Base-by-base conservation (phyloP, 2,113 vertebrate species). In the Ascaphus truei region DNA sequence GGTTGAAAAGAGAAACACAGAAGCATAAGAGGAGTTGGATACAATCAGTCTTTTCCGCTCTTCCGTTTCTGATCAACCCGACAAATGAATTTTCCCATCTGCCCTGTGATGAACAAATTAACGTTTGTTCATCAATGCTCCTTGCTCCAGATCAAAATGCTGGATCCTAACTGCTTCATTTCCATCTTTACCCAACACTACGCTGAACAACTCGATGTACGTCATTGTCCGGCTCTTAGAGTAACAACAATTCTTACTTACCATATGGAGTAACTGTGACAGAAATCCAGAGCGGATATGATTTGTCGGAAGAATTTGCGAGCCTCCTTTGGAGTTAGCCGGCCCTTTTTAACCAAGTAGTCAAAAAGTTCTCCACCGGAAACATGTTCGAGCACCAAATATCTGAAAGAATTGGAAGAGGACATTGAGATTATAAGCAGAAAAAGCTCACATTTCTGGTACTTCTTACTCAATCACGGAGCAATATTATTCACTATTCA, bases 231-330 rank as follows among this genome's bases (percentile, higher is more conserved):
- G 34, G 20, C 62, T 7, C 30, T 20, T 20, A 55, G 33, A 15
- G 31, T 6, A 65, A 30, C 12, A 62, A 57, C 30, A 55, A 51
- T 15, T 56, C 25, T 31, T 12, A 81, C 89, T 79, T 75, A 96
- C 94, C 94, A 96, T 82, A 96, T 96, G 76, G 92, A 96, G 77
- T 96, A 94, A 81, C 89, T 95, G 74, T 96, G 94, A 81, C 94
- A 96, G 85, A 96, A 96, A 76, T 96, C 93, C 88, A 96, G 81
- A 12, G 94, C 94, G 1, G 94, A 96, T 64, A 96, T 94, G 43
- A 96, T 96, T 83, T 96, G 94, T 77, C 94, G 93, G 86, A 96
- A 96, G 87, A 96, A 96, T 82, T 95, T 96, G 55, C 94, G 85
- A 53, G 94, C 94, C 80, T 96, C 94, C 82, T 95, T 95, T 1